Evolutionary conservation across 2,113 vertebrate genomes (phyloP), one percentile per base, ranked within the genome.

Genomic region (Ptyas mucosa): DNA sequence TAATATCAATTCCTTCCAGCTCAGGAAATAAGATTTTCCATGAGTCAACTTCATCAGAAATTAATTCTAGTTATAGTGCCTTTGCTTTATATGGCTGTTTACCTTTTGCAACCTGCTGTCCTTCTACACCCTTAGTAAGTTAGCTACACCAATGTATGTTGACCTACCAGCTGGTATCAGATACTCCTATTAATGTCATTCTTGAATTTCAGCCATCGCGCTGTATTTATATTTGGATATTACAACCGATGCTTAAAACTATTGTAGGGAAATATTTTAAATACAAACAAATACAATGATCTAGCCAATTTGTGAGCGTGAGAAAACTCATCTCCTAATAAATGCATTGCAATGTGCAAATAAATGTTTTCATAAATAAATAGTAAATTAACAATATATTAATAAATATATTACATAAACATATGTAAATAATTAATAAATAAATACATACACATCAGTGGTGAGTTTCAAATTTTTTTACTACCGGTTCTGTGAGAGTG

Each of bases 211-310:
- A 86, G 85, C 89, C 89, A 89, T 49, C 49, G 2, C 15, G 54
- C 69, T 89, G 9, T n/a, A 12, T 92, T 94, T 92, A 90, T 94
- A 94, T 92, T 94, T 90, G 55, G 88, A 39, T 87, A 52, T 90
- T 92, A 90, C 58, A 57, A 49, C 51, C 81, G 61, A 58, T 81
- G 43, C 52, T 94, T 92, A 18, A 90, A 89, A 52, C 85, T 55
- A 87, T 58, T 88, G 52, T 52, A 49, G n/a, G 46, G 89, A 91
- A 89, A 61, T 89, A 89, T 89, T 91, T 89, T 75, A 86, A 34
- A 81, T 39, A 85, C 64, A 24, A 29, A 18, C 21, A 21, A 85
- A 61, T 23, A 23, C 69, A 20, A 3, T 64, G 52, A 52, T 43
- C 20, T 11, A 75, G 81, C 43, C 61, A 75, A 39, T 51, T 93